Percentiles rank a stretch among this genome's conserved stretches.
Conservation (phyloP, 2,888 invertebrate genomes). For the Thera britannica region DNA sequence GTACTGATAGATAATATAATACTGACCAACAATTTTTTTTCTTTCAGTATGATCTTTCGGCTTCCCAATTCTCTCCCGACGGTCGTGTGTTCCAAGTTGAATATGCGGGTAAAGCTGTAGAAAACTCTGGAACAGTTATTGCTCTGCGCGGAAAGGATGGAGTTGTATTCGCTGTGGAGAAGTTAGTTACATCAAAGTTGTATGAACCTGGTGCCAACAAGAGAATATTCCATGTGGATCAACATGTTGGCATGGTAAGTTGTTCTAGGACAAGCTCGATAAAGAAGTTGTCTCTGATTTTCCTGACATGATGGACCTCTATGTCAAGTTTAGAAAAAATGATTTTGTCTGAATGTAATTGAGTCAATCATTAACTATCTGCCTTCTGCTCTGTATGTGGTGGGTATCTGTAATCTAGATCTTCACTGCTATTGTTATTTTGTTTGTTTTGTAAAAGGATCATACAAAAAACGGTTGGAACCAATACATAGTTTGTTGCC, state of each 20-base stretch:
- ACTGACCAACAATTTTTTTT: not conserved
- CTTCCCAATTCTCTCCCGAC: constrained; percentile 99
- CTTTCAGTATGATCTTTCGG: constrained; percentile 98
- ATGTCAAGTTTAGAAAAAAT: too few species aligned
- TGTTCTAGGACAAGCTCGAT: not conserved
- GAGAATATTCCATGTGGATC: constrained; percentile 96
- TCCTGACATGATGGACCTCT: too few species aligned
- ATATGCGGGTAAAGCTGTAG: constrained; percentile 99
- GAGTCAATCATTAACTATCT: too few species aligned
- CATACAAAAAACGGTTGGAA: too few species aligned
- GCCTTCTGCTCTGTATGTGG: too few species aligned
- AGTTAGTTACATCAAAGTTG: constrained; percentile 96
- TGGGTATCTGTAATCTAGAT: too few species aligned
- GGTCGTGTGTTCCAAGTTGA: constrained; percentile 99
- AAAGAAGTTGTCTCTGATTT: too few species aligned
- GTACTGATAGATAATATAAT: too few species aligned
- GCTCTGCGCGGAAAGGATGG: constrained; percentile 98
- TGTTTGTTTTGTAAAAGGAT: too few species aligned
- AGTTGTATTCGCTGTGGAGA: constrained; percentile 98
- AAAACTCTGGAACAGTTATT: constrained; percentile 98
- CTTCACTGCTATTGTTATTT: too few species aligned
- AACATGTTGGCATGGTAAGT: constrained; percentile 96
- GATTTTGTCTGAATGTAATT: too few species aligned
- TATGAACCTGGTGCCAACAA: constrained; percentile 97
- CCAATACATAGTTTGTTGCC: too few species aligned